Conservation (phyloP, 2,888 invertebrate species). For the Zeuzera pyrina region DNA sequence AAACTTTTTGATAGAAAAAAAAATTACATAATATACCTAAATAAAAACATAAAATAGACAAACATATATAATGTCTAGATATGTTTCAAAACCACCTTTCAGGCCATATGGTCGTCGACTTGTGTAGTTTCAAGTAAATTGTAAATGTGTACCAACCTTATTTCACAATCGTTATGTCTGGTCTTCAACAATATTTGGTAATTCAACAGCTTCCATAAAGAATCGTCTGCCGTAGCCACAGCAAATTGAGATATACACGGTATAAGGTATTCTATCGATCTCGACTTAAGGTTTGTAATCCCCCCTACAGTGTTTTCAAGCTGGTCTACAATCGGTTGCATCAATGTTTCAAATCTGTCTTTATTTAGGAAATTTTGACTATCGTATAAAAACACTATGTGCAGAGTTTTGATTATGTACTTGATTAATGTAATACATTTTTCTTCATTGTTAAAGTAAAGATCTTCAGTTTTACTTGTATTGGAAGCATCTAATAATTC, state of each 20-base stretch:
- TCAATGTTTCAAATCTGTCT: conserved; percentile 86
- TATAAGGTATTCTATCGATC: conserved; percentile 76
- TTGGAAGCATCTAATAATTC: conserved; percentile 81
- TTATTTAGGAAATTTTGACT: conserved; percentile 87
- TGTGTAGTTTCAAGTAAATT: no score
- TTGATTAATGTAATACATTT: conserved; percentile 77
- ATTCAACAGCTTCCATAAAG: conserved; percentile 91
- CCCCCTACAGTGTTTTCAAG: conserved; percentile 83
- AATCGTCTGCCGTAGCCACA: conserved; percentile 86
- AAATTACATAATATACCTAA: no score
- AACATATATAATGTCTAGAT: no score
- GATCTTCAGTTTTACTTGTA: conserved; percentile 63
- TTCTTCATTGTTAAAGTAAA: conserved; percentile 68
- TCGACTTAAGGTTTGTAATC: conserved; percentile 70
- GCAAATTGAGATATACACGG: conserved; percentile 89
- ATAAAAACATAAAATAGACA: no score
- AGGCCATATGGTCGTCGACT: no score
- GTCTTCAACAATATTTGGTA: conserved; percentile 93
- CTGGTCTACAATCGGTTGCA: conserved; percentile 92
- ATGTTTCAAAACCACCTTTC: no score
- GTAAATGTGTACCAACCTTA: conserved; percentile 70
- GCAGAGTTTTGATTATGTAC: conserved; percentile 82
- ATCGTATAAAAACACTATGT: conserved; percentile 86
- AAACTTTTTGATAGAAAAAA: no score
- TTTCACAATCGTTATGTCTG: conserved; percentile 80